These are phyloP conservation scores for Alfaro cultratus DNA, from an alignment of 2,797 vertebrate genomes.

Conservation along the genomic window DNA sequence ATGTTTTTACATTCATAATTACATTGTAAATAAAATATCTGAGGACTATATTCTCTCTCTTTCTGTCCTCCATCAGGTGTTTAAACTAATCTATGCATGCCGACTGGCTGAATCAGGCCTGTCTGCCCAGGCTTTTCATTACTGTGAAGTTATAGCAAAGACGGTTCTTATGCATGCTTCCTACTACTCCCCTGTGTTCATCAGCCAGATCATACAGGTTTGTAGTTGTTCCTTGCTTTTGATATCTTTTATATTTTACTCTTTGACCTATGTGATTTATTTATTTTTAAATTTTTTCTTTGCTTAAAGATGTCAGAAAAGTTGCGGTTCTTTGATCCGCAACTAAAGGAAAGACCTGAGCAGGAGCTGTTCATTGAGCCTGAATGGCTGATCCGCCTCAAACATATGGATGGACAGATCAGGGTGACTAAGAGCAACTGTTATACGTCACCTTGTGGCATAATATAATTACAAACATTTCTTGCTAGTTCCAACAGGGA, in stretches of 20 bases:
- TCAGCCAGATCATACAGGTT: conserved; percentile 92
- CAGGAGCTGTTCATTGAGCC: conserved; percentile 91
- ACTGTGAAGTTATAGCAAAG: conserved; percentile 93
- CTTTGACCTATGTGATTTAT: neutral
- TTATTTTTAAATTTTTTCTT: neutral
- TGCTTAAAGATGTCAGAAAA: conserved; percentile 88
- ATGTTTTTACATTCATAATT: neutral
- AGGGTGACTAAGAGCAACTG: conserved; percentile 76
- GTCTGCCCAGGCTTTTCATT: conserved; percentile 94
- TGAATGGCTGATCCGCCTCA: conserved; percentile 87
- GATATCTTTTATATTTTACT: neutral
- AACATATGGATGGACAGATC: conserved; percentile 86
- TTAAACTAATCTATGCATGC: conserved; percentile 96
- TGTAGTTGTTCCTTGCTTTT: neutral
- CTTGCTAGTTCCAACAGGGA: neutral
- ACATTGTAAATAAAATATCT: neutral
- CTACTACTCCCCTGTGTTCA: conserved; percentile 87
- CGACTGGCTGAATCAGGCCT: conserved; percentile 93
- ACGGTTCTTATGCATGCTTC: conserved; percentile 84
- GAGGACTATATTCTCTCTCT: conserved; percentile 8
- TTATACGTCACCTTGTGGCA: neutral
- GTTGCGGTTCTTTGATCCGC: conserved; percentile 93
- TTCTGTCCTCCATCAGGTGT: conserved; percentile 82
- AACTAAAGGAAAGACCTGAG: conserved; percentile 94
- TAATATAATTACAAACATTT: neutral